Evolutionary conservation across 2,113 vertebrate genomes (phyloP), one percentile per base, ranked within the genome.

Genomic region (Aldabrachelys gigantea): DNA sequence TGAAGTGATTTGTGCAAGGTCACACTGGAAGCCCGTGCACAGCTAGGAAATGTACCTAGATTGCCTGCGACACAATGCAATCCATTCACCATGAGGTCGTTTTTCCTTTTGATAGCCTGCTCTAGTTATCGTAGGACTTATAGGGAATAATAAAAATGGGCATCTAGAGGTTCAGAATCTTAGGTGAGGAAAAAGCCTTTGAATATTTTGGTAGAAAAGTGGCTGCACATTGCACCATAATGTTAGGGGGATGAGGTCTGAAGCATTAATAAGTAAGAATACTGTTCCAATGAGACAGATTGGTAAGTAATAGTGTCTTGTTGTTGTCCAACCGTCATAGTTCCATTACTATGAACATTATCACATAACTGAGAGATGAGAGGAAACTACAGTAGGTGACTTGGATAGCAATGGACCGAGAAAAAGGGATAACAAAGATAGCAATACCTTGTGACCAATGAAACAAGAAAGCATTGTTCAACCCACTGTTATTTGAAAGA

Each of bases 401-500:
- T 1, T 76, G 49, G 54, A 25, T 59, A 12, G 57, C 29, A 59
- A 59, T 29, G 85, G 44, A 25, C 44, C n/a, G 47, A 38, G 7
- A 10, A 11, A 57, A 47, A n/a, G 75, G 29, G 4, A 12, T 27
- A 79, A 50, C 38, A 83, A 1, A 6, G 14, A 24, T 6, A 86
- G 80, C 35, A 62, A 4, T 80, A 90, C 13, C 1, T 76, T 6
- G 87, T 72, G 47, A 88, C 53, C 83, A 89, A 57, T 22, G 80
- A 84, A 69, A 16, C 88, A 24, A 59, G 12, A 87, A 54, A 49
- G 65, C 0, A 1, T 21, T 25, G 27, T 53, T 3, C 0, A 0
- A 84, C 56, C 16, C 19, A 6, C 27, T 13, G 79, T 94, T 92
- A 38, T 89, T 79, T 29, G 79, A 54, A 85, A 76, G 88, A 72